phyloP scores from a whole-genome alignment of 2,113 vertebrate species.

The Stomatorhinus ivindoensis region DNA sequence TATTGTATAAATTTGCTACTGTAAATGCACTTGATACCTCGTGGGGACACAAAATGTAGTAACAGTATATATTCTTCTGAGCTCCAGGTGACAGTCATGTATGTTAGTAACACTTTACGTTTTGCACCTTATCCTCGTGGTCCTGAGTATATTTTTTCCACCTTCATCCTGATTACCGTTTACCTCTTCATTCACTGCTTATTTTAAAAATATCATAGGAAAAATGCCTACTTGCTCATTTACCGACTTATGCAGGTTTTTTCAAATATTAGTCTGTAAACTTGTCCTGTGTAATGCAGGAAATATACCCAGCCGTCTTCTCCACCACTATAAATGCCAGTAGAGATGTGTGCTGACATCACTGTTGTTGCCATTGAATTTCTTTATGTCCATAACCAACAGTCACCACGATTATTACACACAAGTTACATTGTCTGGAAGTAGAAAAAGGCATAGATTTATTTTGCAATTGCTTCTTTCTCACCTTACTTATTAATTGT shows the following conservation, averaged over 20 bases:
- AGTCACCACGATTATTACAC: background rate
- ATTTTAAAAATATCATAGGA: background rate
- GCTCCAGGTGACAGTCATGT: background rate
- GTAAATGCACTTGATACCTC: background rate
- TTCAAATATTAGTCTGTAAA: background rate
- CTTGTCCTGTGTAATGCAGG: background rate
- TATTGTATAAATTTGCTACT: constrained; percentile 13
- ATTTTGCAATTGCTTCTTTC: background rate
- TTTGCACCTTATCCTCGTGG: background rate
- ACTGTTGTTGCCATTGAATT: background rate
- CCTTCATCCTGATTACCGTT: background rate
- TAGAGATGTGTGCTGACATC: background rate
- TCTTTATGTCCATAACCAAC: background rate
- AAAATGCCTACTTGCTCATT: background rate
- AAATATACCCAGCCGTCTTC: background rate
- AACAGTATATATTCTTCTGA: background rate
- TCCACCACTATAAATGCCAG: background rate
- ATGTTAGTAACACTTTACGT: background rate
- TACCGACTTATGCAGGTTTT: background rate
- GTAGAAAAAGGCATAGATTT: background rate
- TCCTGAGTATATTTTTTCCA: background rate
- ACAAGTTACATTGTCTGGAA: background rate
- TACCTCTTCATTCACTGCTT: background rate
- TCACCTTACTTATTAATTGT: background rate
- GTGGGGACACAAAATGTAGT: background rate